phyloP scores from a whole-genome alignment of 2,113 vertebrate genomes.

The Cyphomyrus discorhynchus region DNA sequence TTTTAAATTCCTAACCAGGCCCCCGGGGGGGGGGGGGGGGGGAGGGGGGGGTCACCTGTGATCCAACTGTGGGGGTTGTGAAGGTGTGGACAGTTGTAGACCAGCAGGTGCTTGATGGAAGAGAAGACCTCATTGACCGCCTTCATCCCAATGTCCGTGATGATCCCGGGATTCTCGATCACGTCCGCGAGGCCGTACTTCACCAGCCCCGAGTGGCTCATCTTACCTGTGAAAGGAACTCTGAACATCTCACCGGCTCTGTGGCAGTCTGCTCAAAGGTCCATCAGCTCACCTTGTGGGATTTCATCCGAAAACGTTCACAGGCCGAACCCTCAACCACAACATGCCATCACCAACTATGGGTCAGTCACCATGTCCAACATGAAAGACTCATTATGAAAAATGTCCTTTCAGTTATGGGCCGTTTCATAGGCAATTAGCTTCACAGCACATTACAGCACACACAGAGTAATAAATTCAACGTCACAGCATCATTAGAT shows the following conservation, averaged over 20 bases:
- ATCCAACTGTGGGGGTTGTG: constrained; percentile 94
- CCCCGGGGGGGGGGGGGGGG: too few species aligned
- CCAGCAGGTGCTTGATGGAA: constrained; percentile 91
- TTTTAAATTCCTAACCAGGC: too few species aligned
- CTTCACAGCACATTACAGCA: background rate
- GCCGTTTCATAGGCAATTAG: background rate
- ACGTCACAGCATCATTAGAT: background rate
- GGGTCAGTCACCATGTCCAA: background rate
- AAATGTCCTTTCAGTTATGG: background rate
- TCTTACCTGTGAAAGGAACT: constrained; percentile 71
- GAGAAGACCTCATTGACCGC: constrained; percentile 96
- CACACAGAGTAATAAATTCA: background rate
- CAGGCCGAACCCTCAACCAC: background rate
- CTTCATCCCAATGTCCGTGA: constrained; percentile 97
- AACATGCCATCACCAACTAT: background rate
- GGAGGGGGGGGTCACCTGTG: background rate
- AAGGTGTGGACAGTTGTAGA: constrained; percentile 97
- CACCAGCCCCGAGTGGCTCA: constrained; percentile 91
- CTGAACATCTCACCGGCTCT: background rate
- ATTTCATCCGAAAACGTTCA: background rate
- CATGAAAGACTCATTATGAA: background rate
- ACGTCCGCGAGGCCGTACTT: constrained; percentile 96
- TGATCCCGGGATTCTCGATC: constrained; percentile 95
- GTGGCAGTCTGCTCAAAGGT: background rate
- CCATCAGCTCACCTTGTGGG: background rate